Percentiles rank a stretch among this genome's conserved stretches.
Conservation (phyloP, 2,797 vertebrate species). For the Acipenser oxyrinchus region DNA sequence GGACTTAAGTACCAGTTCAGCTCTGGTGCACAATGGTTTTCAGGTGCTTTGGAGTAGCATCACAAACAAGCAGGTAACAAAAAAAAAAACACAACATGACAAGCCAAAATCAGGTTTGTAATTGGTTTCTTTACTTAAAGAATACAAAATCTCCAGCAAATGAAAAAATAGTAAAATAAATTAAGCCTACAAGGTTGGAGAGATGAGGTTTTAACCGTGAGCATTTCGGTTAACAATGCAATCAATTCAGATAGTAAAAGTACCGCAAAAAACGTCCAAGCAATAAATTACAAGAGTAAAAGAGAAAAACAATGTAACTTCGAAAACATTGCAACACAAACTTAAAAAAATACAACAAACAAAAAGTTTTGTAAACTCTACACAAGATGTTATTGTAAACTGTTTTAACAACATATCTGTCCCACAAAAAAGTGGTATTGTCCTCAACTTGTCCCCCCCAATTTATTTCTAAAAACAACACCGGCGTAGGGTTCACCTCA, state of each 20-base stretch:
- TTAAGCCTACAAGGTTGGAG: conserved; percentile 44
- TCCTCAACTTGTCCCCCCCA: not conserved
- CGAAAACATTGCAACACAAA: conserved; percentile 22
- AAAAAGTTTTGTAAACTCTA: conserved; percentile 30
- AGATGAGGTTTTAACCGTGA: conserved; percentile 32
- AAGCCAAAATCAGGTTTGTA: conserved; percentile 9
- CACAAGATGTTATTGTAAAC: conserved; percentile 39
- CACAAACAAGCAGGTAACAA: not conserved
- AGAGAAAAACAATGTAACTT: conserved; percentile 25
- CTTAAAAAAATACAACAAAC: conserved; percentile 25
- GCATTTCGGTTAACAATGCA: conserved; percentile 36
- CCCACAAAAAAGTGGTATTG: conserved; percentile 6
- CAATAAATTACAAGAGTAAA: conserved; percentile 33
- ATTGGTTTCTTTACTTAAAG: conserved; percentile 53
- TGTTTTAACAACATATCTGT: conserved; percentile 13
- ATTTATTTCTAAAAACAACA: conserved; percentile 1
- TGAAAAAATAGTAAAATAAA: conserved; percentile 42
- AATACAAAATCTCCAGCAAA: conserved; percentile 52
- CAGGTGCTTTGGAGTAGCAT: no score
- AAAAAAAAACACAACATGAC: not conserved
- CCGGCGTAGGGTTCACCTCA: not conserved
- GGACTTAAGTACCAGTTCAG: no score
- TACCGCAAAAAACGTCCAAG: conserved; percentile 31
- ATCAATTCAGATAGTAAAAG: conserved; percentile 29
- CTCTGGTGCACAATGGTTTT: no score